A percentile compares a stretch with the other conserved stretches of the same genome.
Conservation (phyloP, 2,888 invertebrate genomes). For the Labia minor region DNA sequence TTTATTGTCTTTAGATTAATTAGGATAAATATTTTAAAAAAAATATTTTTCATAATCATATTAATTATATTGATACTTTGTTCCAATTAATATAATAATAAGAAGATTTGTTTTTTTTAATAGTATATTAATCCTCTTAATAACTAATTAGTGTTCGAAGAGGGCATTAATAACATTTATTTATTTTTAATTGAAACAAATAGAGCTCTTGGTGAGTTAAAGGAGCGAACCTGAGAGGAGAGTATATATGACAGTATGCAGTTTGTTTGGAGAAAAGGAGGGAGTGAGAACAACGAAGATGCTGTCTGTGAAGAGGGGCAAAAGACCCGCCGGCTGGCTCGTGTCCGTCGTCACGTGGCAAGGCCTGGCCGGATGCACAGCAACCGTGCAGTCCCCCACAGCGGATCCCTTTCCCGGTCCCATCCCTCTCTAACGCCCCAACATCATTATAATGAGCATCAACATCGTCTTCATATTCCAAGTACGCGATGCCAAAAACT, state of each 20-base stretch:
- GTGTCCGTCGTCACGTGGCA: constrained; percentile 1
- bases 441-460: not conserved
- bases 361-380: not conserved
- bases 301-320: not conserved
- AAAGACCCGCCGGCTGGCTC: not conserved
- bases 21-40: too few relatives aligned
- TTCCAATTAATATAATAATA: too few relatives aligned
- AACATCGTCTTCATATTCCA: not conserved
- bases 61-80: too few relatives aligned
- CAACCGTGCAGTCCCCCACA: not conserved
- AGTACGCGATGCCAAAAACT: not conserved
- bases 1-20: too few relatives aligned
- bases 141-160: too few relatives aligned
- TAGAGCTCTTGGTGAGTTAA: too few relatives aligned
- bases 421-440: not conserved
- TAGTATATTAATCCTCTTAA: too few relatives aligned
- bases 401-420: not conserved
- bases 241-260: not conserved
- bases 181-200: too few relatives aligned
- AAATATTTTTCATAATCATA: too few relatives aligned
- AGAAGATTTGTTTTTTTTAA: too few relatives aligned
- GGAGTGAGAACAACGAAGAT: not conserved
- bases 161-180: too few relatives aligned
- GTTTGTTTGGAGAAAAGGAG: not conserved
- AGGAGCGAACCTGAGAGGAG: not conserved